These are phyloP conservation scores for Rhabdomys pumilio DNA, from an alignment of 2,797 vertebrate species.

Conservation along the genomic window DNA sequence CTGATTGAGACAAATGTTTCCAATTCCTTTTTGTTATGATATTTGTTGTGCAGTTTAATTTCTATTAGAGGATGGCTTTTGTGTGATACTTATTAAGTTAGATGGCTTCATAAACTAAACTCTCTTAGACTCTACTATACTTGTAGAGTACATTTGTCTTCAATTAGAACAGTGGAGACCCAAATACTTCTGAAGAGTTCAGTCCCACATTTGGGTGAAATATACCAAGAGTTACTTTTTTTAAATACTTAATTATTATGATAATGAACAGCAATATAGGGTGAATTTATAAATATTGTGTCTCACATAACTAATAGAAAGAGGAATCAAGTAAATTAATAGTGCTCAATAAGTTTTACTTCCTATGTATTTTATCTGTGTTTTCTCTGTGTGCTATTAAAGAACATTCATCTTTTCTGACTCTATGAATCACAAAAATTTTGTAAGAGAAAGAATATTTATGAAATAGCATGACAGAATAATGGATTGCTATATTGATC, in stretches of 20 bases:
- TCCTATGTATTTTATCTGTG: neutral
- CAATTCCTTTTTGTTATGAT: neutral
- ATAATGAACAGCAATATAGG: neutral
- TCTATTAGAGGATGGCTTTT: neutral
- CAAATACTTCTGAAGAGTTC: neutral
- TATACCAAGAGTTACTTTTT: neutral
- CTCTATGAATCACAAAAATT: neutral
- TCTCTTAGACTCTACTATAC: neutral
- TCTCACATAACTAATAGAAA: neutral
- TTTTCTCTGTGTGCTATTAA: neutral
- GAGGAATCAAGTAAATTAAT: neutral
- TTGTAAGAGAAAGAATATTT: conserved; percentile 17
- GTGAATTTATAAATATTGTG: neutral
- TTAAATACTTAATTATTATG: neutral
- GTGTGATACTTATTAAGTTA: neutral
- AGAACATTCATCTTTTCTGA: neutral
- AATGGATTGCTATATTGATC: neutral
- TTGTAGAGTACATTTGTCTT: neutral
- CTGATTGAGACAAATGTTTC: neutral
- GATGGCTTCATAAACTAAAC: neutral
- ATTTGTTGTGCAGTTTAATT: neutral
- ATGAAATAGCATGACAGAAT: neutral
- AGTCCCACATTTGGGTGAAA: neutral
- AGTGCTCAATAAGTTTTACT: neutral
- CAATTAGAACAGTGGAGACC: neutral